Evolutionary conservation across 2,888 invertebrate species (phyloP), one percentile per base, ranked within the genome.

Genomic region (Sesia bembeciformis): DNA sequence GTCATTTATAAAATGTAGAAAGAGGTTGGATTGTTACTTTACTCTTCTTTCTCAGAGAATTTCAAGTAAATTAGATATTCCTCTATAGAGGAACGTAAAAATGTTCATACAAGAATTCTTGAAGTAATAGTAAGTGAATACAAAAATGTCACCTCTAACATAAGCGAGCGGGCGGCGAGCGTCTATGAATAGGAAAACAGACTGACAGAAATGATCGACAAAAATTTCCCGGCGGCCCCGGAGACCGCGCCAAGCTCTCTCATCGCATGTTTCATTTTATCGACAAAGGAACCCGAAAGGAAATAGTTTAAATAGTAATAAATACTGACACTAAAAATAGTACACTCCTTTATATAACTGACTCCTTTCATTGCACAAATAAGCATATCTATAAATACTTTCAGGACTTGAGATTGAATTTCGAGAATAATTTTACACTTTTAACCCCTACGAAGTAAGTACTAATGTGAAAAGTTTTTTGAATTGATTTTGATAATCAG

Each of bases 201-300:
- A 70, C 66, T 67, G 70, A 74, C 71, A 69, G 66, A 73, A 77
- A 76, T 73, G 70, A 76, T 78, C 72, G 68, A 67, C 72, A 70
- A 70, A 68, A 72, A 74, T 72, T 72, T 73, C 75, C 74, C 76
- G 60, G 73, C n/a, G 68, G 77, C 63, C 59, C 64, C 54, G 55
- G 58, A 61, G 60, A 60, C 56, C 60, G 58, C 54, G 60, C 54
- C 56, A 56, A 57, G 53, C 54, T 51, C 58, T 42, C 41, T 23
- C 23, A 23, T 23, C 23, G 23, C 23, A 23, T 23, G 23, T 23
- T 23, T 23, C 23, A 23, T 23, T 23, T 23, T 23, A 23, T 23
- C 23, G 23, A 23, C 23, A 23, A 23, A 23, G 23, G 23, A 23
- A 23, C 23, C 23, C 23, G 23, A 23, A 23, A 23, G 23, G 2